phyloP scores from a whole-genome alignment of 2,113 vertebrate species.

The Pimephales promelas region DNA sequence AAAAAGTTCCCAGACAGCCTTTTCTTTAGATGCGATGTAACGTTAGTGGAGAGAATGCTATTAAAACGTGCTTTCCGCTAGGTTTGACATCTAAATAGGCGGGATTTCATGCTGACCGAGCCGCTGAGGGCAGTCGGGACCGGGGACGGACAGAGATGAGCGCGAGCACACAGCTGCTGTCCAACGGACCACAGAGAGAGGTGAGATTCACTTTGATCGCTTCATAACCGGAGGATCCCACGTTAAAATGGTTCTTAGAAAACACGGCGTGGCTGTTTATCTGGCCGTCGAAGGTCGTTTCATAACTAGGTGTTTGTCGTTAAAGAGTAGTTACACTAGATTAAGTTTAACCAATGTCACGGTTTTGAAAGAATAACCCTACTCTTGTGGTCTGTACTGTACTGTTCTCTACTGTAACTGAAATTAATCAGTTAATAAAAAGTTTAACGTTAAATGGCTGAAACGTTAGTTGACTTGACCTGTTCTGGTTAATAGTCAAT shows the following conservation, averaged over 20 bases:
- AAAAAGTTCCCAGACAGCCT: constrained; percentile 7
- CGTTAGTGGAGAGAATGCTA: constrained; percentile 29
- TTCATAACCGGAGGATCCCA: too few relatives aligned
- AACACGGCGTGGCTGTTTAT: not conserved
- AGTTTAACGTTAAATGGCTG: not conserved
- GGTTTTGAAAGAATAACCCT: not conserved
- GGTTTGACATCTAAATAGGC: not conserved
- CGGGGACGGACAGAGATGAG: constrained; percentile 35
- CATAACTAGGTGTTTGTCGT: not conserved
- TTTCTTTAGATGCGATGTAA: not conserved
- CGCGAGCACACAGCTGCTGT: constrained; percentile 8
- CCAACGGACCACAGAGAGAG: constrained; percentile 42
- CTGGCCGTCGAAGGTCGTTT: constrained; percentile 1
- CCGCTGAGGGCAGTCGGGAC: constrained; percentile 16
- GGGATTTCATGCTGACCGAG: constrained; percentile 28
- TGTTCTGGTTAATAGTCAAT: not conserved
- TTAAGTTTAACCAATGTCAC: not conserved
- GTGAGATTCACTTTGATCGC: constrained; percentile 21
- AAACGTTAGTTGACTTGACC: not conserved
- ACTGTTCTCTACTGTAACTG: too few relatives aligned
- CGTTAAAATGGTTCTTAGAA: not conserved
- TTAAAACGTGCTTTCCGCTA: constrained; percentile 6
- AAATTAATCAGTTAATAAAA: not conserved
- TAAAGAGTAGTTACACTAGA: not conserved
- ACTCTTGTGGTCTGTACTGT: not conserved